Evolutionary conservation across 2,113 vertebrate genomes (phyloP).

Genomic region (Balaeniceps rex): DNA sequence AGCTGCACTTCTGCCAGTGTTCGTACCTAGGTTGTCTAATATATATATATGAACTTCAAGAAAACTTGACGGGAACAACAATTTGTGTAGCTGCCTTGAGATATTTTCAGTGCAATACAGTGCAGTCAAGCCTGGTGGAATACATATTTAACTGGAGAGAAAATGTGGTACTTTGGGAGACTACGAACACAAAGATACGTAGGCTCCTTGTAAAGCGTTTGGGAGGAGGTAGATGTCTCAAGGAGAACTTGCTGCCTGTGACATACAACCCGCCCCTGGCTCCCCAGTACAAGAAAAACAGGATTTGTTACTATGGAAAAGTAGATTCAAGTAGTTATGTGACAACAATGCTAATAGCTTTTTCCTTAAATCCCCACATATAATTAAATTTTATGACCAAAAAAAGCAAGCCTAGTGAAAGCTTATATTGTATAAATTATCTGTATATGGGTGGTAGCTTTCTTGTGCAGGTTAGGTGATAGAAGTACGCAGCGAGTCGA

Average conservation of each 20-base stretch:
- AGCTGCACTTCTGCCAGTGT: neutral
- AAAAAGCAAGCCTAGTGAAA: neutral
- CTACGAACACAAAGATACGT: neutral
- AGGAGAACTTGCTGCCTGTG: neutral
- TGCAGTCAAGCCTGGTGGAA: neutral
- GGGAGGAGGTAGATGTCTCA: neutral
- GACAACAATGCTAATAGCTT: neutral
- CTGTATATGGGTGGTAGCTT: neutral
- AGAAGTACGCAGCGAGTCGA: neutral
- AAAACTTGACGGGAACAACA: neutral
- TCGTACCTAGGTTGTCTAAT: neutral
- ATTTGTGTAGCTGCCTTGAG: neutral
- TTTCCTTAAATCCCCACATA: neutral
- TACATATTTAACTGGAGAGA: neutral
- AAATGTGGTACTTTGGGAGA: neutral
- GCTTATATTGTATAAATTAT: neutral
- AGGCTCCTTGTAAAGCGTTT: neutral
- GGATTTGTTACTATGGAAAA: neutral
- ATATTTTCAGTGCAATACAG: neutral
- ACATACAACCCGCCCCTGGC: too few relatives aligned
- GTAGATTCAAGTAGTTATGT: neutral
- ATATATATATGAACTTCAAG: neutral
- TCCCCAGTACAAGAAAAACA: neutral
- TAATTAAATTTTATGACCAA: neutral
- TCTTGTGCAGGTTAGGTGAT: neutral